phyloP scores from a whole-genome alignment of 2,113 vertebrate genomes.

The Carettochelys insculpta region DNA sequence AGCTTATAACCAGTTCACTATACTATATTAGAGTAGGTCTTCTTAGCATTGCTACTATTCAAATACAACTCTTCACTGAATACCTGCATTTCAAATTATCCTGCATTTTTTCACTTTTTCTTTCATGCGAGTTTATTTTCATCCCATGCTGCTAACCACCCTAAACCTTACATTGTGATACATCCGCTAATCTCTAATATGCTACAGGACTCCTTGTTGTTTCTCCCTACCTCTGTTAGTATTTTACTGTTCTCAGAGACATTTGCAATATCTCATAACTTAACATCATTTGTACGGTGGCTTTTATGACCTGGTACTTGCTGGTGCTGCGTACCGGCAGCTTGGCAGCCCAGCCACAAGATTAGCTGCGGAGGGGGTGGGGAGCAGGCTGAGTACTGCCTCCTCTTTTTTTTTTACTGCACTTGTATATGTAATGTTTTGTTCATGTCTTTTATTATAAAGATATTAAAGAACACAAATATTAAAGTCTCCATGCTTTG shows the following conservation, averaged over 20 bases:
- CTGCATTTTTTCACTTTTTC: slow-evolving; percentile 34
- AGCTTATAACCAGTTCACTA: not conserved
- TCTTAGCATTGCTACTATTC: not conserved
- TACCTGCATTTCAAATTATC: not conserved
- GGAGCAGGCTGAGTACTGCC: too few relatives aligned
- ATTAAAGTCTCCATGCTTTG: not conserved
- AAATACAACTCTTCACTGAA: not conserved
- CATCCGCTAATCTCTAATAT: too few relatives aligned
- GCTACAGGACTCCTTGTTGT: too few relatives aligned
- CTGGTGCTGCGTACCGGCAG: too few relatives aligned
- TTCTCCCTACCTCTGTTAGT: accelerated
- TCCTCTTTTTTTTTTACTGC: too few relatives aligned
- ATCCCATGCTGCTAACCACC: not conserved
- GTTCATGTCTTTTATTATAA: not conserved
- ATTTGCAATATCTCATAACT: not conserved
- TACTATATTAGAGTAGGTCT: not conserved
- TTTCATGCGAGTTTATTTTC: slow-evolving; percentile 26
- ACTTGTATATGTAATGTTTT: not conserved
- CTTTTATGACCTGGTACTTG: too few relatives aligned
- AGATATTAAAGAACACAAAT: not conserved
- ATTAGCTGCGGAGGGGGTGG: too few relatives aligned
- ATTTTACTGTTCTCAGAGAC: not conserved
- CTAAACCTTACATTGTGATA: too few relatives aligned
- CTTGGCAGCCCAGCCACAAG: too few relatives aligned
- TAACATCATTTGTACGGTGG: too few relatives aligned